Base-by-base conservation (phyloP, 2,797 vertebrate species). In the Menidia menidia region DNA sequence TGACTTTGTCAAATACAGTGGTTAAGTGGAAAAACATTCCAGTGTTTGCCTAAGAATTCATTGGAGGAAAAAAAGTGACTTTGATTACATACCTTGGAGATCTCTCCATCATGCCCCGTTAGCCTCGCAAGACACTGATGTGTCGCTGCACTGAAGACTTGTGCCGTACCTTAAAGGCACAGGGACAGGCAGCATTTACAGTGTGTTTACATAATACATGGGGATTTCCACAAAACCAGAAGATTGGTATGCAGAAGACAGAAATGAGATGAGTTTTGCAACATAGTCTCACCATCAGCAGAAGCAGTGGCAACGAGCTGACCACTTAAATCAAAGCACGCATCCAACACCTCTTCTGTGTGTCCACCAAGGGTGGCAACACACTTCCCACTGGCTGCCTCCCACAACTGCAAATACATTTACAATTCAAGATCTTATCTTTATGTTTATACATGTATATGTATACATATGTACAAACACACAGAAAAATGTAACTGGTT, bases 281-380 rank as follows among this genome's bases (percentile, higher is more conserved):
- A 60, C 1, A 7, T 55, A 10, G 31, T 73, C 95, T 92, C 86
- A 97, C 98, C 96, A 67, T 99, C 97, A 0, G 95, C 95, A 2
- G 95, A 98, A 16, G 97, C 96, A 0, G 96, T 94, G 6, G 95
- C 97, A 12, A 98, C 88, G 53, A 95, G 92, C 63, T 96, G 96
- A 53, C 98, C 97, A 0, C 94, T 92, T 61, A 94, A 95, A 92
- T 98, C 96, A 77, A 99, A 99, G 84, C 97, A 96, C 78, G 97
- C 96, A 41, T 99, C 97, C 62, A 98, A 48, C 73, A 99, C 92
- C 87, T 98, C 97, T 68, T 95, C 95, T 67, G 93, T 93, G 57
- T 98, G 97, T 63, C 95, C 97, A 9, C 82, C 90, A 8, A 98
- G 87, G 1, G 96, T 97, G 30, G 95, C 93, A 43, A 96, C 44